Evolutionary conservation across 2,888 invertebrate genomes (phyloP), one percentile per base, ranked within the genome.

Genomic region (Gastracanthus pulcherrimus): DNA sequence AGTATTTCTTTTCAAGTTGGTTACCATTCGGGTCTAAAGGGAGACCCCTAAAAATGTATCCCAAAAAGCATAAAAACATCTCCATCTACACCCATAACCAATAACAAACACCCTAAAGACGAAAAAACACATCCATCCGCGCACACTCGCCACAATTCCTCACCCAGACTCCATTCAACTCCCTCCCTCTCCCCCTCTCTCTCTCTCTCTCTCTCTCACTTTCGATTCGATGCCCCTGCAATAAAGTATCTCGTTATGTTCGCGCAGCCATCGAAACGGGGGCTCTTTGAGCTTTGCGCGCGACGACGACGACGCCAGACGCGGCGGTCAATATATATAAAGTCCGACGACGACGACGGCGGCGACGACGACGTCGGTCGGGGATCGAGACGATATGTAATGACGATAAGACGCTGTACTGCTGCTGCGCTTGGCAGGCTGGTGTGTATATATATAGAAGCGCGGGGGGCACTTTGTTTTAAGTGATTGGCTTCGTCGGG

Each of bases 171-270:
- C 9, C 23, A 55, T 11, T 13, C 23, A 23, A 55, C 23, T 23
- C 26, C 51, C 51, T 51, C 55, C 11, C 55, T 11, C 55, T 26
- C 55, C 23, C 26, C 55, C 23, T 23, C 23, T 55, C 26, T 26
- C 55, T 55, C 55, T 3, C 55, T 23, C 13, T 45, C 9, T 7
- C 9, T 23, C 23, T 23, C 9, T 51, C 3, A 2, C 26, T 23
- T 26, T 55, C 55, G 19, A 45, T 45, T 51, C 74, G 64, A 75
- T 74, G 34, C 2, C 11, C 34, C 7, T 26, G 45, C 67, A 48
- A 71, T 77, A 70, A 71, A 77, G 60, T 64, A 36, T 38, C 77
- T 77, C 77, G 70, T 77, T 77, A 77, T 62, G 60, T 41, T 69
- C 48, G 76, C 76, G 60, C 34, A 19, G 34, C 45, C 13, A 23